Evolutionary conservation across 2,797 vertebrate species (phyloP), one percentile per base, ranked within the genome.

Genomic region (Echiichthys vipera): DNA sequence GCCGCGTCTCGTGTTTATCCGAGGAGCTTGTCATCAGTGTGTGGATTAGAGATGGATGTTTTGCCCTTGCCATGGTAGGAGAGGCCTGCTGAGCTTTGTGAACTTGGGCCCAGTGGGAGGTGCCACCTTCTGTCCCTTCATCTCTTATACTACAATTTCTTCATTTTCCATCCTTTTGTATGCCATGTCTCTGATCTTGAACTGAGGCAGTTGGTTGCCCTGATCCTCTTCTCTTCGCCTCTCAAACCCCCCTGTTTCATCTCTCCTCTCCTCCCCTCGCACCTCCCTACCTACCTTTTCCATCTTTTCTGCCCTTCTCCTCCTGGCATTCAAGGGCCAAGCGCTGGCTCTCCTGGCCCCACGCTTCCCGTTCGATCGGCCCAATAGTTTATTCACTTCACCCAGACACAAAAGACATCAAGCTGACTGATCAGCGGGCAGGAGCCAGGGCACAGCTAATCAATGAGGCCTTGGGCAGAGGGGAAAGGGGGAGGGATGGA

Each of bases 381-480:
- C 88, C 67, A 74, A 88, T 86, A 86, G 88, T 91, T 92, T 90
- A 91, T 92, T 92, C 91, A 91, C 89, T 91, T 86, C 84, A 88
- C 79, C 84, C 81, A 85, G 87, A 89, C 81, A 88, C 83, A 86
- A 83, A 92, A 92, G 78, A 71, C 87, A 90, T 92, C 87, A 92
- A 46, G 75, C 81, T 88, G 63, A 89, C 79, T 91, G 89, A 93
- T 92, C 85, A 84, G 85, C 72, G 86, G 55, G 65, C 86, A 87
- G 71, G 71, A 87, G 90, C 77, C 67, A 73, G 81, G 90, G 81
- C 58, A 63, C 72, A 5, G 68, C 82, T 25, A 87, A 91, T 85
- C 89, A 80, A 93, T 94, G 80, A 85, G 82, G 86, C 87, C 76
- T 79, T 84, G 85, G 76, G 80, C 68, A 50, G 78, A 73, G 49